Conservation (phyloP, 2,113 vertebrate genomes). For the Alethe castanea region DNA sequence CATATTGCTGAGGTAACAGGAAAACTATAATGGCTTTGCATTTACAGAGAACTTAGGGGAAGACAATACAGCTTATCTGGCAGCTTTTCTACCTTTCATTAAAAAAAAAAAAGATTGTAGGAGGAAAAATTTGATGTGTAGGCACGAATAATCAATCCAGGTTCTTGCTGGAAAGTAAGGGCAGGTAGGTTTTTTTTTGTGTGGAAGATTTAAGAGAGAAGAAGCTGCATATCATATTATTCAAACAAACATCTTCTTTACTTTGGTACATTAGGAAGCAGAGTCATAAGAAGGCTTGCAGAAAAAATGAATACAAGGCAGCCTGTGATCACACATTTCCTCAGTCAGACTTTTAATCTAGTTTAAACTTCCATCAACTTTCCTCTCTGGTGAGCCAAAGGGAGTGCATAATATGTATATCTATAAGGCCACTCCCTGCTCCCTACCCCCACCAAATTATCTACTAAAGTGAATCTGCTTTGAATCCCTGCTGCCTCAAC, state of each 20-base stretch:
- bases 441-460: neutral
- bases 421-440: neutral
- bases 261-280: neutral
- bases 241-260: neutral
- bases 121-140: neutral
- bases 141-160: neutral
- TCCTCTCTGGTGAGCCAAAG: neutral
- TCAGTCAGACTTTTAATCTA: neutral
- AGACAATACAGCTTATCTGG: neutral
- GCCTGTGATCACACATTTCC: neutral
- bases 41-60: neutral
- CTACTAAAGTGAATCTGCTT: neutral
- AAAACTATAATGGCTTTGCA: constrained; percentile 11
- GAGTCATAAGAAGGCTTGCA: neutral
- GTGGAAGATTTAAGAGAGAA: neutral
- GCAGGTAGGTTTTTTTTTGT: neutral
- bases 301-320: neutral
- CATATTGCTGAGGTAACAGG: constrained; percentile 8
- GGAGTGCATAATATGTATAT: neutral
- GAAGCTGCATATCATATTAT: neutral
- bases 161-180: neutral
- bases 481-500: neutral
- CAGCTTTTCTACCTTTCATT: neutral
- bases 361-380: neutral
- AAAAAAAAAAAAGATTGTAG: neutral